phyloP scores from a whole-genome alignment of 1,140 invertebrate genomes.

The Drosophila miranda region DNA sequence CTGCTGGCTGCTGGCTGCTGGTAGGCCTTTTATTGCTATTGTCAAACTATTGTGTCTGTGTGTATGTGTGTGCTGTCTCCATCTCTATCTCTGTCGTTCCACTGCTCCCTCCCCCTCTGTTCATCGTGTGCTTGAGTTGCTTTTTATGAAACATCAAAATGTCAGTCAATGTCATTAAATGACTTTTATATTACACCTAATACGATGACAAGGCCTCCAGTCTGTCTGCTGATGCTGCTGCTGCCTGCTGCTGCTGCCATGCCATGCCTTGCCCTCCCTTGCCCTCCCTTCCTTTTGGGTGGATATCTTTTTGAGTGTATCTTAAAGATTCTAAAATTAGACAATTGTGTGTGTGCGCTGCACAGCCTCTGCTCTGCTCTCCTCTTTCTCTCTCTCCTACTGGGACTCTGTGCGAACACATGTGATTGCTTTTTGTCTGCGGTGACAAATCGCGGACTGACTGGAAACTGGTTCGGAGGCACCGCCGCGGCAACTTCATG shows the following conservation, averaged over 20 bases:
- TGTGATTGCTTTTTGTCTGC: conserved; percentile 72
- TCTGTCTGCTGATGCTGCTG: conserved; percentile 29
- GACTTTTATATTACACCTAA: conserved; percentile 81
- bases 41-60: conserved; percentile 74
- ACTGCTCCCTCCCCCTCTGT: conserved; percentile 15
- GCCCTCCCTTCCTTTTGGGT: conserved; percentile 5
- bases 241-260: neutral
- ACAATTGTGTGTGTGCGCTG: conserved; percentile 57
- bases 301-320: conserved; percentile 78
- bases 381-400: conserved; percentile 4
- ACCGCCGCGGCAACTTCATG: conserved; percentile 22
- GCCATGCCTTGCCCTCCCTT: neutral
- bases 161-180: conserved; percentile 81
- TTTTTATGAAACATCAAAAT: conserved; percentile 81
- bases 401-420: conserved; percentile 50
- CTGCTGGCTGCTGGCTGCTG: too few species aligned
- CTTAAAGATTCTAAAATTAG: conserved; percentile 81
- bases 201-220: conserved; percentile 75
- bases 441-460: conserved; percentile 57
- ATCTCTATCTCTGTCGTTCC: neutral
- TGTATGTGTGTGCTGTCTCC: conserved; percentile 4
- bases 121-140: conserved; percentile 74
- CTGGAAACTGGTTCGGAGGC: conserved; percentile 48
- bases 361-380: conserved; percentile 19
- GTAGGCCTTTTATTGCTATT: conserved; percentile 81